A percentile compares a stretch with the other conserved stretches of the same genome.
phyloP scores from a whole-genome alignment of 2,797 vertebrate species.

The Xenops minutus region DNA sequence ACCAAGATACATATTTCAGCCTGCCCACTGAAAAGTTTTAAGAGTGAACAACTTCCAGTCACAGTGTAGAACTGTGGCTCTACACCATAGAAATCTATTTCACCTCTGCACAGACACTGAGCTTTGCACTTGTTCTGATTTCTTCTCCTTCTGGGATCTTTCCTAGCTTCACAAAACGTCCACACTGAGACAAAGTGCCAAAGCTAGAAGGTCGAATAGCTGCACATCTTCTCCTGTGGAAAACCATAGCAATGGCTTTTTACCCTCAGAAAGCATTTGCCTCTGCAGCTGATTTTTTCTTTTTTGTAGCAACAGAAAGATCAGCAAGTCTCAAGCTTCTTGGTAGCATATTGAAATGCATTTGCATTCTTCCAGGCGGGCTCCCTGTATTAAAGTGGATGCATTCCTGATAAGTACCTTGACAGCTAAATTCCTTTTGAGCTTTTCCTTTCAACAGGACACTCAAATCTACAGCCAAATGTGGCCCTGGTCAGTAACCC shows the following conservation, averaged over 20 bases:
- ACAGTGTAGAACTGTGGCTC: neutral
- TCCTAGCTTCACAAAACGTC: neutral
- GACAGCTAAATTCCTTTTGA: conserved; percentile 56
- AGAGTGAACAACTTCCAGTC: neutral
- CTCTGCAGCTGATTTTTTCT: neutral
- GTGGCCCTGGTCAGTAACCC: neutral
- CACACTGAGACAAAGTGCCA: neutral
- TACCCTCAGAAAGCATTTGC: neutral
- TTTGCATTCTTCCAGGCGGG: neutral
- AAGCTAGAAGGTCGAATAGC: neutral
- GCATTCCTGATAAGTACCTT: conserved; percentile 38
- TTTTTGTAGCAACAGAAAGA: neutral
- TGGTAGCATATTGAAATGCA: conserved; percentile 18
- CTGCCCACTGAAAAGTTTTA: neutral
- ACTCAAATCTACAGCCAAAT: neutral
- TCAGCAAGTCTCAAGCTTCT: conserved; percentile 16
- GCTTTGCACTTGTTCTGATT: neutral
- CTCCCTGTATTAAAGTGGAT: conserved; percentile 27
- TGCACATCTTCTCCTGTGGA: conserved; percentile 2
- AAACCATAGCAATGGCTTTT: neutral
- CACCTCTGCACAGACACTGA: neutral
- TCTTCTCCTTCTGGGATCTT: neutral
- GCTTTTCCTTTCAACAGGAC: conserved; percentile 30
- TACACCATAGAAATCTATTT: neutral
- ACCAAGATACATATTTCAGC: neutral